Conservation (phyloP, 2,113 vertebrate genomes). For the Malurus cyaneus region DNA sequence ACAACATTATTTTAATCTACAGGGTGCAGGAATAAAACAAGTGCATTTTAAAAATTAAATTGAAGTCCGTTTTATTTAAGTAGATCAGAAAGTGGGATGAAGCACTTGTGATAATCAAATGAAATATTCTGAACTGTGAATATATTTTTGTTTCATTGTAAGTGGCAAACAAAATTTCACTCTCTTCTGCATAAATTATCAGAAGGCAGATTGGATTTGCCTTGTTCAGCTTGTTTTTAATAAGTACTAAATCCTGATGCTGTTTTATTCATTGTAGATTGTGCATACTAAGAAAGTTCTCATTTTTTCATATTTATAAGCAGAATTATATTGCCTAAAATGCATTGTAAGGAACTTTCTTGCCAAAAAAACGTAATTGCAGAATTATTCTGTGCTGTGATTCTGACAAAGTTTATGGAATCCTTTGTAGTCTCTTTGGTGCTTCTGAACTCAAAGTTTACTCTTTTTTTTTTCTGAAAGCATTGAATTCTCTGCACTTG, state of each 20-base stretch:
- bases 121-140: conserved; percentile 1
- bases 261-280: background rate
- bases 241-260: background rate
- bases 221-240: background rate
- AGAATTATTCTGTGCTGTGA: background rate
- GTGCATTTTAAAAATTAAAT: background rate
- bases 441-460: background rate
- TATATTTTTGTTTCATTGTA: background rate
- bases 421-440: background rate
- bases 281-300: conserved; percentile 14
- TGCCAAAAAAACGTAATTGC: background rate
- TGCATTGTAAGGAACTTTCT: conserved; percentile 6
- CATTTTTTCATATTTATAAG: conserved; percentile 31
- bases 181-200: conserved; percentile 25
- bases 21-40: background rate
- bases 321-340: background rate
- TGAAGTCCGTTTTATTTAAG: background rate
- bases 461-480: background rate
- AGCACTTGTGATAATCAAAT: background rate
- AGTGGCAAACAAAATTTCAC: conserved; percentile 3
- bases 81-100: background rate
- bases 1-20: background rate
- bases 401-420: background rate
- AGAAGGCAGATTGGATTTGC: conserved; percentile 2
- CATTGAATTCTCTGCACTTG: background rate